Evolutionary conservation across 2,888 invertebrate genomes (phyloP).

Genomic region (Noctua janthina): DNA sequence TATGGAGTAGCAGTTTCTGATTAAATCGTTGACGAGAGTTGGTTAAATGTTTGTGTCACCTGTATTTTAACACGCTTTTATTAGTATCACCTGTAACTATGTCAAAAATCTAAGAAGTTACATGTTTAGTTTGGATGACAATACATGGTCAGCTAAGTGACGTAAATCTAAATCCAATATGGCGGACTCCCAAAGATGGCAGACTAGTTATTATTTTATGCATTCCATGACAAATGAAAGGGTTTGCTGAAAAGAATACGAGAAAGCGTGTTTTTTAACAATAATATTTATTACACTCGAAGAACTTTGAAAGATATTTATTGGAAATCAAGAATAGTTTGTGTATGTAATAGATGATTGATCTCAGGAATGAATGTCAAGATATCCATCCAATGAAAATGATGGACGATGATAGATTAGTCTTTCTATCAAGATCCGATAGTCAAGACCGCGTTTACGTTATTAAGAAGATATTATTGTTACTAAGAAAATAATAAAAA

Average conservation of each 20-base stretch:
- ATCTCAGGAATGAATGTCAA: conserved; percentile 30
- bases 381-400: conserved; percentile 6
- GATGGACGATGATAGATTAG: conserved; percentile 45
- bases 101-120: no score
- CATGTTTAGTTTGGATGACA: no score
- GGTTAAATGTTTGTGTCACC: no score
- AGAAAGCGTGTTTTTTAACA: background rate
- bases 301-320: background rate
- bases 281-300: background rate
- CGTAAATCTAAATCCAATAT: no score
- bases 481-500: conserved; percentile 12
- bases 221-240: no score
- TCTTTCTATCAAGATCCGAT: conserved; percentile 18
- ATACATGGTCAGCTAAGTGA: no score
- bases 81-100: no score
- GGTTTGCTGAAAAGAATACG: background rate
- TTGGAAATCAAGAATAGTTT: background rate
- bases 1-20: no score
- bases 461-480: conserved; percentile 20
- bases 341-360: background rate
- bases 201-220: no score
- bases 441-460: conserved; percentile 14
- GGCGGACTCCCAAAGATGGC: no score
- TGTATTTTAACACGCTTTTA: no score
- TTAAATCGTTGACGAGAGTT: no score